A percentile compares a stretch with the other conserved stretches of the same genome.
phyloP scores from a whole-genome alignment of 2,113 vertebrate species.

The Pipa parva region DNA sequence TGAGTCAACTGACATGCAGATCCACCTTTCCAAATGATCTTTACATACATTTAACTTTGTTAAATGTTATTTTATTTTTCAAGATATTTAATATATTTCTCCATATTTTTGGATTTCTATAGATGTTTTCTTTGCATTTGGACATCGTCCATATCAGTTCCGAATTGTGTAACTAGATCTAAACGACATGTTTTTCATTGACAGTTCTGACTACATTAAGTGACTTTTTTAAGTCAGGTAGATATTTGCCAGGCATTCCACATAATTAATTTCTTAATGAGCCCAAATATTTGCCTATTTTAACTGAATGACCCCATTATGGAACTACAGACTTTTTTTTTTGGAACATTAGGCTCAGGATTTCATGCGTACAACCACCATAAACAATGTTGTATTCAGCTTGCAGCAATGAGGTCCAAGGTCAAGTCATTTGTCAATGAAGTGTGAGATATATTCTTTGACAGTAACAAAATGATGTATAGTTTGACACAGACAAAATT shows the following conservation, averaged over 20 bases:
- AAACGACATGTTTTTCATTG: not conserved
- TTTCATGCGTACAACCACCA: conserved; percentile 37
- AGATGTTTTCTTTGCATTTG: not conserved
- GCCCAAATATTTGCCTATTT: conserved; percentile 48
- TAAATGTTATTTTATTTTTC: not conserved
- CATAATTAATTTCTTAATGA: conserved; percentile 58
- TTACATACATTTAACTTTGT: not conserved
- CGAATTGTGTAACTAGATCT: not conserved
- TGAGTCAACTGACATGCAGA: too few relatives aligned
- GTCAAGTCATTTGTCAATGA: conserved; percentile 49
- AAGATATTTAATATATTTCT: not conserved
- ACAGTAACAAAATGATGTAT: conserved; percentile 56
- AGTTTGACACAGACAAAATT: conserved; percentile 50
- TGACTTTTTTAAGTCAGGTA: conserved; percentile 46
- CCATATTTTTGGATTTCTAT: not conserved
- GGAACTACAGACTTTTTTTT: conserved; percentile 39
- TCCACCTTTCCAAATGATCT: not conserved
- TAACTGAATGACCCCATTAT: conserved; percentile 42
- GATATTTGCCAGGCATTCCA: conserved; percentile 51
- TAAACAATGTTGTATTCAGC: conserved; percentile 34
- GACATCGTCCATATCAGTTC: not conserved
- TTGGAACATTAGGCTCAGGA: conserved; percentile 44
- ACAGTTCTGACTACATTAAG: conserved; percentile 16
- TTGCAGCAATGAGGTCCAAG: conserved; percentile 39
- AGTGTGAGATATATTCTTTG: conserved; percentile 57